Evolutionary conservation across 1,140 invertebrate species (phyloP), one percentile per base, ranked within the genome.

Genomic region (Lamellibrachia luymesi): DNA sequence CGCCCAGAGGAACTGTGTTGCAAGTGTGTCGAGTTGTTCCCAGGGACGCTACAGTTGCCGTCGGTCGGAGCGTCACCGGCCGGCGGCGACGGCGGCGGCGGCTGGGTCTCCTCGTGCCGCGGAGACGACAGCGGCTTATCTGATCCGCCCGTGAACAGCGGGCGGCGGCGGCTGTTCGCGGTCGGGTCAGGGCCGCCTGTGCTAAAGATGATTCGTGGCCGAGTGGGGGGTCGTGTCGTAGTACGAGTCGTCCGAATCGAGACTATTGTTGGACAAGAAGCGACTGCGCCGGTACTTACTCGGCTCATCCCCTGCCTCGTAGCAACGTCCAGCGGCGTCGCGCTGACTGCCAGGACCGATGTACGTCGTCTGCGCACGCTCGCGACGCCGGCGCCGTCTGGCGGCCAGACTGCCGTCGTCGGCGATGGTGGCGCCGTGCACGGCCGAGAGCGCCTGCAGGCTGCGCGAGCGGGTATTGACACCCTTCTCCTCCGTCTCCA

Each of bases 401-500:
- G 93, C 93, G 2, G 93, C 93, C 50, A 93, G 91, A 56, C 93
- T 93, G 93, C 92, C 64, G 94, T 93, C 90, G 91, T 93, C 50
- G 93, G 92, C 52, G 80, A 92, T 91, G 51, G 91, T 92, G 25
- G 93, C 51, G 25, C 92, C 80, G 91, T 91, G 52, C 90, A 56
- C 91, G 4, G 51, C 51, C 10, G 52, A 91, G 50, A 64, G 13
- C 7, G 49, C 51, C 64, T 93, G 94, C 0, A 95, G 94, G 80
- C 94, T 94, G 51, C 95, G 93, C 8, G 95, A 95, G 93, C 95
- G 94, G 0, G 95, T 96, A 94, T 96, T 96, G 25, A 95, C 95
- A 13, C 94, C 95, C 92, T 95, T 96, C 90, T 96, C 95, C 56
- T 93, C 92, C 0, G 95, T 95, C 90, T 94, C 94, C 22, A 95